These are phyloP conservation scores for Stegastes partitus DNA, from an alignment of 2,113 vertebrate species.

Conservation along the genomic window DNA sequence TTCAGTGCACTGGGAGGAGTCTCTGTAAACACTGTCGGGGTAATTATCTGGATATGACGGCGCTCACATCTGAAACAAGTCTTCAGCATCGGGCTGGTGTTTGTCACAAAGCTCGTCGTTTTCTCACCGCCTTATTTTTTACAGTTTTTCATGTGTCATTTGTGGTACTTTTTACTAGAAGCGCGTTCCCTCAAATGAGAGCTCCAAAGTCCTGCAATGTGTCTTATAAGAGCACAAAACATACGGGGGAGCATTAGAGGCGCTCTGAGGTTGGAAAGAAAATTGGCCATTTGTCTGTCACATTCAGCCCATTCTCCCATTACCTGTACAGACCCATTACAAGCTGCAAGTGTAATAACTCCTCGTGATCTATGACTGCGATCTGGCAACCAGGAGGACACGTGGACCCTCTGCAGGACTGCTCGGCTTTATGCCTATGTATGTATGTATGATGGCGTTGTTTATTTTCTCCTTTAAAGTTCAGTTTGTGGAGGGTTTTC, in stretches of 20 bases:
- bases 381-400: conserved; percentile 39
- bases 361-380: conserved; percentile 57
- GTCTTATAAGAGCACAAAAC: conserved; percentile 50
- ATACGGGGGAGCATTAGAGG: conserved; percentile 49
- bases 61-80: conserved; percentile 24
- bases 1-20: conserved; percentile 4
- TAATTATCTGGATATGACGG: conserved; percentile 64
- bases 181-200: conserved; percentile 26
- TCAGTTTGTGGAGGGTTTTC: conserved; percentile 41
- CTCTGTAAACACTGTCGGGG: conserved; percentile 47
- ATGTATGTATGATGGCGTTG: conserved; percentile 36
- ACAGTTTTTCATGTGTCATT: conserved; percentile 28
- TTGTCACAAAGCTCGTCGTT: conserved; percentile 17
- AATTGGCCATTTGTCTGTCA: conserved; percentile 73
- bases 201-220: conserved; percentile 39
- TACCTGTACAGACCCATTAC: conserved; percentile 68
- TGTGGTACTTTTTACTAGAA: conserved; percentile 37
- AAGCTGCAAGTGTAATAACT: conserved; percentile 54
- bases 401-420: not conserved
- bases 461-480: conserved; percentile 46
- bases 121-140: not conserved
- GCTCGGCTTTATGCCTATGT: conserved; percentile 27
- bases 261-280: conserved; percentile 50
- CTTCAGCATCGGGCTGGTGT: conserved; percentile 28
- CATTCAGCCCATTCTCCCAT: conserved; percentile 59